Percentiles rank a stretch among this genome's conserved stretches.
phyloP scores from a whole-genome alignment of 1,140 invertebrate genomes.

The Drosophila kepulauana region DNA sequence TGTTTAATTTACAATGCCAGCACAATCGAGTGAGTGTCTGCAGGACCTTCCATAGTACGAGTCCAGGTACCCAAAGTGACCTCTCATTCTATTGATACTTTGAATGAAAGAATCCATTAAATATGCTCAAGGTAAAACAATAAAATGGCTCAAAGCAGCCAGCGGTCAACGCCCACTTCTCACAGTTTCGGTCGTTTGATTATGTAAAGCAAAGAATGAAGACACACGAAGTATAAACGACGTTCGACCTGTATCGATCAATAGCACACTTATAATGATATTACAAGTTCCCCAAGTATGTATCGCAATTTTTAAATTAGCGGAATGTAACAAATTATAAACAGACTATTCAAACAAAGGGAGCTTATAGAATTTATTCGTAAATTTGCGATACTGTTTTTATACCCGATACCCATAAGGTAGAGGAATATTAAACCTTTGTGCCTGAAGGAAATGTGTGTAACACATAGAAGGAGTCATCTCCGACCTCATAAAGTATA shows the following conservation, averaged over 20 bases:
- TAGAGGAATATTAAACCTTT: too few species aligned
- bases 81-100: constrained; percentile 60
- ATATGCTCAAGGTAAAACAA: constrained; percentile 71
- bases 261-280: constrained; percentile 2
- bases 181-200: constrained; percentile 24
- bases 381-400: too few species aligned
- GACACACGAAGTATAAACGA: constrained; percentile 2
- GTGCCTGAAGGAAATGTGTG: too few species aligned
- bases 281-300: not conserved
- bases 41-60: not conserved
- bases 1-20: constrained; percentile 70
- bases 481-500: too few species aligned
- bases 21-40: constrained; percentile 41
- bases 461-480: too few species aligned
- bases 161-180: constrained; percentile 50
- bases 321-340: not conserved
- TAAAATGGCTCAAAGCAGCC: constrained; percentile 42
- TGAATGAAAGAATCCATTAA: constrained; percentile 63
- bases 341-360: not conserved
- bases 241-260: constrained; percentile 12
- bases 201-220: constrained; percentile 26
- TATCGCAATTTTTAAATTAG: not conserved
- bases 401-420: too few species aligned
- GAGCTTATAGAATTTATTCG: too few species aligned
- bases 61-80: constrained; percentile 4